Conservation (phyloP, 2,888 invertebrate species). For the Heliconius aoede region DNA sequence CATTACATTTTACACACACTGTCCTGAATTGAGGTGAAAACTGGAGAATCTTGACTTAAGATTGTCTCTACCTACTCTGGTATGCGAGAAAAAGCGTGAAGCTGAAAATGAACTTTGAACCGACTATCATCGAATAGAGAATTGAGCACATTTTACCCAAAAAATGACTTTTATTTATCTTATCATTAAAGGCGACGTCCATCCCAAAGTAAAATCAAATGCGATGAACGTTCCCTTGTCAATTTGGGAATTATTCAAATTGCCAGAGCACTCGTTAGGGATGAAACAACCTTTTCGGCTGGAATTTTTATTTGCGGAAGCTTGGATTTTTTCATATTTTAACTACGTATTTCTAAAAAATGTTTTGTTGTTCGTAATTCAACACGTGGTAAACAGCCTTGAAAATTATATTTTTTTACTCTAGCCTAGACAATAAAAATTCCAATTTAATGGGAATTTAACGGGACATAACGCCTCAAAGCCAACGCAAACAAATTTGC, state of each 20-base stretch:
- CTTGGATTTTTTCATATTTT: not conserved
- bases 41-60: not conserved
- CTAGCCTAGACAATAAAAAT: no score
- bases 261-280: not conserved
- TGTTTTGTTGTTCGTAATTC: no score
- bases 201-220: slow-evolving; percentile 20
- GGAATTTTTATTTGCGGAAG: slow-evolving; percentile 11
- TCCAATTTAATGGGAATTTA: no score
- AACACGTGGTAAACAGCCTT: no score
- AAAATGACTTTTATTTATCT: not conserved
- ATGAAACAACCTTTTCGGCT: slow-evolving; percentile 6
- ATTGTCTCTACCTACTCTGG: not conserved
- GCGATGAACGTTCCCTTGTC: slow-evolving; percentile 8
- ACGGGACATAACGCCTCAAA: no score
- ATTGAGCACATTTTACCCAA: not conserved
- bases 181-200: not conserved
- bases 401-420: no score
- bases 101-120: not conserved
- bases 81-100: not conserved
- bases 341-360: not conserved
- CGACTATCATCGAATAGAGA: not conserved
- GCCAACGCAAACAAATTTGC: no score
- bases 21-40: not conserved
- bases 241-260: slow-evolving; percentile 25
- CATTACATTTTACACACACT: not conserved